Conservation (phyloP, 1,140 invertebrate genomes). For the Drosophila mauritiana region DNA sequence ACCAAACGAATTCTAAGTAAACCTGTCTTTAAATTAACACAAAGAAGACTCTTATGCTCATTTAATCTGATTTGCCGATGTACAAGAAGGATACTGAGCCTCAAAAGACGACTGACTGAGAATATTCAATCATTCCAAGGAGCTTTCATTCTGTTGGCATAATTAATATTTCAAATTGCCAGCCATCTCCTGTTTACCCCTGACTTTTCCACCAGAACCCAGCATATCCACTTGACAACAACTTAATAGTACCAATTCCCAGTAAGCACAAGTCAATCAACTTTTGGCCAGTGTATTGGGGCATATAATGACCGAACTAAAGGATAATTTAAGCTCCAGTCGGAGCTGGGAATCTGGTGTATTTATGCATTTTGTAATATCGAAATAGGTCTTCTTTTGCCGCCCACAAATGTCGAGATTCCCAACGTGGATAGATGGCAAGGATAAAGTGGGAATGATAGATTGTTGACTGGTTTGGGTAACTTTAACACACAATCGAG, state of each 20-base stretch:
- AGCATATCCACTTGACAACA: slow-evolving; percentile 3
- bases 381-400: slow-evolving; percentile 30
- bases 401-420: slow-evolving; percentile 1
- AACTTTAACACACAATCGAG: slow-evolving; percentile 54
- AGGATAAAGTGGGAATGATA: slow-evolving; percentile 3
- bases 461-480: slow-evolving; percentile 4
- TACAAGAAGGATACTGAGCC: neutral
- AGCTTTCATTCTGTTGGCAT: neutral
- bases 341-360: slow-evolving; percentile 2
- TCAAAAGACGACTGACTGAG: neutral
- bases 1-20: neutral
- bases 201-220: neutral
- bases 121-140: slow-evolving; percentile 6
- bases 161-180: slow-evolving; percentile 36
- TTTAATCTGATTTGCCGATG: neutral
- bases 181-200: neutral
- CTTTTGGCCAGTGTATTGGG: slow-evolving; percentile 29
- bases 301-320: slow-evolving; percentile 10
- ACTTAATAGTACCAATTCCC: slow-evolving; percentile 48
- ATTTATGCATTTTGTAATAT: slow-evolving; percentile 45
- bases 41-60: neutral
- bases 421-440: slow-evolving; percentile 7
- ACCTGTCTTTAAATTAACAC: neutral
- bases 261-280: slow-evolving; percentile 43
- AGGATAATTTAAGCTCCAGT: slow-evolving; percentile 21